phyloP scores from a whole-genome alignment of 2,113 vertebrate species.

The Bambusicola thoracicus region DNA sequence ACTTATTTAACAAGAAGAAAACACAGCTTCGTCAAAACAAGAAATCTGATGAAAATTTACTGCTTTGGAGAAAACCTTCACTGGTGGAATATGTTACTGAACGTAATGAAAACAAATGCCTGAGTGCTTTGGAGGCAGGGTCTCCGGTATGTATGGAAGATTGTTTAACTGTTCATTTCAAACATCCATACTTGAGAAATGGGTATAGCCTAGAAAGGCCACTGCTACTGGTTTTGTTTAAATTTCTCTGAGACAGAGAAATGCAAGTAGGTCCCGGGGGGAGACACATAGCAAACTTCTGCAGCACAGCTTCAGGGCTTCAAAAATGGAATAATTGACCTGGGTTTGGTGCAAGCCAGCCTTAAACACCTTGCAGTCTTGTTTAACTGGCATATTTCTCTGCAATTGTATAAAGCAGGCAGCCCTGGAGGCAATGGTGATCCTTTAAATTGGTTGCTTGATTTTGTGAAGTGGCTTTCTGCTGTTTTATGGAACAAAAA shows the following conservation, averaged over 20 bases:
- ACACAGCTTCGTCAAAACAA: not conserved
- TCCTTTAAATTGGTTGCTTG: not conserved
- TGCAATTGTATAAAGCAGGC: constrained; percentile 1
- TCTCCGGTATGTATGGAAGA: not conserved
- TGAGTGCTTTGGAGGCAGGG: not conserved
- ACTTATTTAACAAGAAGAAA: constrained; percentile 10
- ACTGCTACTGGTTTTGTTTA: not conserved
- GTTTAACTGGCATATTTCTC: constrained; percentile 39
- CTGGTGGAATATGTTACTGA: not conserved
- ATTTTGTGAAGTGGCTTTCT: not conserved
- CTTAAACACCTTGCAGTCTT: not conserved
- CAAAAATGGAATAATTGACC: not conserved
- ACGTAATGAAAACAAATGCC: not conserved
- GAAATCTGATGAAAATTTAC: not conserved
- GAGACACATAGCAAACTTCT: rapidly evolving
- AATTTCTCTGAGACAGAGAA: not conserved
- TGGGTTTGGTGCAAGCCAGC: not conserved
- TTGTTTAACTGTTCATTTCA: not conserved
- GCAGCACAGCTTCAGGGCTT: not conserved
- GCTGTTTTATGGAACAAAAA: constrained; percentile 25
- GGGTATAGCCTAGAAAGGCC: not conserved
- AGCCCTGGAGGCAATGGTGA: not conserved
- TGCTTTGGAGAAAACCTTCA: not conserved
- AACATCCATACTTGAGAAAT: not conserved
- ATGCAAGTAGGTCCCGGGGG: rapidly evolving